Base-by-base conservation (phyloP, 1,140 invertebrate species). In the Brachionus koreanus region DNA sequence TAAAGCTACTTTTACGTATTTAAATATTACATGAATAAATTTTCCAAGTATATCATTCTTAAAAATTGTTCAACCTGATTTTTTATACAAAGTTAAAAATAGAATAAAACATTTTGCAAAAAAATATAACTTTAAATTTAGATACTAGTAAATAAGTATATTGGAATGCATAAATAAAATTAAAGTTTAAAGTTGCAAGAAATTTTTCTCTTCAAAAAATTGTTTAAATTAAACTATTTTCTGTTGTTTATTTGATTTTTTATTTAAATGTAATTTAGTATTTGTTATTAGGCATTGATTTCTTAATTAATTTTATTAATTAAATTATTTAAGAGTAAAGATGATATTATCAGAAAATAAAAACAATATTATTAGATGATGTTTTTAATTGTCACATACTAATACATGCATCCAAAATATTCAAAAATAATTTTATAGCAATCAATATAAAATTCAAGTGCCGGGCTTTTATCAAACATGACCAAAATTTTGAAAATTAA, bases 81-180 rank as follows among this genome's bases (percentile, higher is more conserved):
- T 19, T 49, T 5, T 49, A 29, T 10, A 57, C 16, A 19, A 23
- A 19, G 39, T 57, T 57, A 57, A 57, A 57, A 57, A 57, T 57
- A 57, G 49, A 57, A 57, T 57, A 57, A 57, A 57, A 57, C 16
- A 57, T 57, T 57, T 57, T 57, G 19, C 9, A 19, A 57, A 19
- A n/a, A 57, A 57, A 57, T 23, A 57, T 57, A 57, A 57, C 49
- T 57, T 57, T 57, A 57, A 57, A 23, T 57, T 57, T 57, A 57
- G 49, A 57, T 57, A 25, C 19, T 57, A 23, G 49, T 57, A 23
- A 57, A 57, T 23, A 57, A 57, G 49, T 57, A 23, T 19, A 57
- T 57, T 16, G 49, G 49, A 57, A 57, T 57, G 49, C 49, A 9
- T 57, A 16, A 9, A 57, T 19, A 6, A 16, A 25, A 57, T 19